These are phyloP conservation scores for Dromococcyx pavoninus DNA, from an alignment of 2,797 vertebrate genomes.

Conservation along the genomic window DNA sequence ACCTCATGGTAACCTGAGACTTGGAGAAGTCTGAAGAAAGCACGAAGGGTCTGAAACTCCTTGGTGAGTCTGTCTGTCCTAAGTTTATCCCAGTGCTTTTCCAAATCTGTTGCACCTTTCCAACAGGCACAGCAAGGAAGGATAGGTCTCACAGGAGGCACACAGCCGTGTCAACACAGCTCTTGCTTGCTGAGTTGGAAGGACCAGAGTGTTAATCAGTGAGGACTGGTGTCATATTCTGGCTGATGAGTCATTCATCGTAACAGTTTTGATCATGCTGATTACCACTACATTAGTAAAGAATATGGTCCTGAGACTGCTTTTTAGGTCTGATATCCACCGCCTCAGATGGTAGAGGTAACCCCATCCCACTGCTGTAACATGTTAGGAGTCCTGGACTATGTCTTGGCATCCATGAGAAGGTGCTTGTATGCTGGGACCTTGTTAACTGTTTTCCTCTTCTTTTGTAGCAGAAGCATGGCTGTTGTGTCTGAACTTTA, in stretches of 20 bases:
- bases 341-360: background rate
- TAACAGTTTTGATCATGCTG: background rate
- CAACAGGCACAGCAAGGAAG: rapidly evolving
- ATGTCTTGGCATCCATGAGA: background rate
- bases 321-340: background rate
- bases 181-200: background rate
- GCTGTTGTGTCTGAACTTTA: background rate
- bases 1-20: background rate
- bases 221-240: background rate
- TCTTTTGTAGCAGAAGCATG: background rate
- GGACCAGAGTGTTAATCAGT: background rate
- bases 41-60: background rate
- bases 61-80: background rate
- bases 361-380: background rate
- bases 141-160: background rate
- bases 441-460: background rate
- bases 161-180: background rate
- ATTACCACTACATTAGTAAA: background rate
- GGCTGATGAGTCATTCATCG: background rate
- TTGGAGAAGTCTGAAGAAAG: background rate
- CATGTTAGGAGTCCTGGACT: background rate
- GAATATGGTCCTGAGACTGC: background rate
- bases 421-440: background rate
- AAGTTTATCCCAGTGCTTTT: background rate
- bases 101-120: background rate